Conservation (phyloP, 2,888 invertebrate genomes). For the Bedellia somnulentella region DNA sequence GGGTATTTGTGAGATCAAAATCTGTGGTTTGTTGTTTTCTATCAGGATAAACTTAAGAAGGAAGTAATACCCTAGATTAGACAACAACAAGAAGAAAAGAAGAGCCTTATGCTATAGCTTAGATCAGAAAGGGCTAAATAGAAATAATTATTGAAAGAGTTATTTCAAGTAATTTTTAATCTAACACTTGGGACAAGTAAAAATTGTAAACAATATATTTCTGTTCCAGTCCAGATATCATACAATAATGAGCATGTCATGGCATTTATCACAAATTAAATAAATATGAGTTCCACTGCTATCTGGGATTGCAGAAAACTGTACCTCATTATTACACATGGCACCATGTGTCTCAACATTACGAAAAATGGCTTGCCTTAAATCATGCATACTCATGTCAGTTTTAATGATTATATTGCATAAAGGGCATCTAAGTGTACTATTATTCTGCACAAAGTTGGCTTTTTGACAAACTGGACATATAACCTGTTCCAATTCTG, state of each 20-base stretch:
- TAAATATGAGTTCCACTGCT: constrained; percentile 32
- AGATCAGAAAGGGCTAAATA: no score
- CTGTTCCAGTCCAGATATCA: background rate
- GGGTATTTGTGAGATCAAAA: no score
- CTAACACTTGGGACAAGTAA: background rate
- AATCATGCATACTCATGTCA: constrained; percentile 20
- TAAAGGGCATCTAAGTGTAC: constrained; percentile 21
- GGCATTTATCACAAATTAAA: constrained; percentile 35
- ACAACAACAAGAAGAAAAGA: no score
- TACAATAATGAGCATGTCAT: constrained; percentile 29
- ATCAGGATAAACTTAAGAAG: no score
- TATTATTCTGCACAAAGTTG: constrained; percentile 21
- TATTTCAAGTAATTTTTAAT: constrained; percentile 10
- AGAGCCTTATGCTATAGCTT: no score
- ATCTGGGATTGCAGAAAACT: constrained; percentile 30
- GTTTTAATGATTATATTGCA: constrained; percentile 34
- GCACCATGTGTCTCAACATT: constrained; percentile 28
- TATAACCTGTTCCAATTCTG: constrained; percentile 38
- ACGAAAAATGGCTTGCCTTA: constrained; percentile 23
- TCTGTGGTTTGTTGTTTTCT: no score
- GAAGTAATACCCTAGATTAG: no score
- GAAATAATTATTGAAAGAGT: background rate
- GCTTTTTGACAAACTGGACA: constrained; percentile 56
- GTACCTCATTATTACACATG: constrained; percentile 22
- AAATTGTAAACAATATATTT: background rate